A percentile compares a stretch with the other conserved stretches of the same genome.
Evolutionary conservation across 2,797 vertebrate genomes (phyloP).

Genomic region (Nyctibius grandis): DNA sequence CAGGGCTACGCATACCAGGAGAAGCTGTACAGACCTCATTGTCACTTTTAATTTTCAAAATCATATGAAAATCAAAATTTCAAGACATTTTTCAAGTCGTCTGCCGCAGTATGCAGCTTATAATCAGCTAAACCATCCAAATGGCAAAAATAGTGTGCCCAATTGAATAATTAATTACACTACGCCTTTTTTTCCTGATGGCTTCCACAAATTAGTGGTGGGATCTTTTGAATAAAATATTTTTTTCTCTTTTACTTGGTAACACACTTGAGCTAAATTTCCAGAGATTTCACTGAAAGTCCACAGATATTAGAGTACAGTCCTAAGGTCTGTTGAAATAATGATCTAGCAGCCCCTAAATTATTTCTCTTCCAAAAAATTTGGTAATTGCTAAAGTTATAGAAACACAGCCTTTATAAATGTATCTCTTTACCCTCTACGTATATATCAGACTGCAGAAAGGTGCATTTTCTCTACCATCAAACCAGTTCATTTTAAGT

Average conservation of each 20-base stretch:
- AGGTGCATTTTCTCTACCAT: not conserved
- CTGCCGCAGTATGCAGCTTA: not conserved
- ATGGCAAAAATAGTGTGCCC: not conserved
- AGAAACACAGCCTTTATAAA: not conserved
- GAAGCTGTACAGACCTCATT: not conserved
- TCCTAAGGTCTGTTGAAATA: not conserved
- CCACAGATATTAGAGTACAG: not conserved
- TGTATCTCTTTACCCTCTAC: not conserved
- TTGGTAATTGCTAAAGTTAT: not conserved
- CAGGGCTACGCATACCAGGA: not conserved
- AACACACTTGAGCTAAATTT: not conserved
- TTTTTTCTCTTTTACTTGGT: not conserved
- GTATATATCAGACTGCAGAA: not conserved
- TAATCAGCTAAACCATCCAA: not conserved
- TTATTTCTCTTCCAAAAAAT: not conserved
- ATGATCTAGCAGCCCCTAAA: not conserved
- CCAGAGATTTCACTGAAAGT: not conserved
- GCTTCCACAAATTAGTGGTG: not conserved
- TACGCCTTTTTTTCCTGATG: not conserved
- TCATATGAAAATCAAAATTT: accelerated
- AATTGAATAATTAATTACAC: not conserved
- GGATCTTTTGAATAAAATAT: not conserved
- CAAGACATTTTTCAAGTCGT: not conserved
- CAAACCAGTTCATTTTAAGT: not conserved
- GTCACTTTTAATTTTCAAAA: not conserved